phyloP scores from a whole-genome alignment of 2,113 vertebrate genomes.

The Thunnus maccoyii region DNA sequence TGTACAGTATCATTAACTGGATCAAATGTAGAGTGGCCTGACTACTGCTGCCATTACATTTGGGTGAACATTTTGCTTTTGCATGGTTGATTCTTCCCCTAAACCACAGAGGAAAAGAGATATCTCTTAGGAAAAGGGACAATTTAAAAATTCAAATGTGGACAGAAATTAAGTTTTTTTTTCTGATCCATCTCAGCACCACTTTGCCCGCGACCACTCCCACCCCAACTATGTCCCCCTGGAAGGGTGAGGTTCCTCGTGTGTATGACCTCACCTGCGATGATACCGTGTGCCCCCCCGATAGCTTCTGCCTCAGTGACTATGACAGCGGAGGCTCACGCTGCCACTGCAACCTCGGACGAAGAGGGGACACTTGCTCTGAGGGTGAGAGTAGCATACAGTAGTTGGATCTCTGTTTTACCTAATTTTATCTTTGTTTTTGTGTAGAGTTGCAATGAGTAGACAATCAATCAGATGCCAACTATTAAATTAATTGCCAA shows the following conservation, averaged over 20 bases:
- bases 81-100: neutral
- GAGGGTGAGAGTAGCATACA: conserved; percentile 83
- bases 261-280: conserved; percentile 89
- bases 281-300: conserved; percentile 88
- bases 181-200: neutral
- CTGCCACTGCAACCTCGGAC: conserved; percentile 94
- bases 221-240: conserved; percentile 58
- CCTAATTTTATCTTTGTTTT: fast-evolving
- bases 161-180: too few species aligned
- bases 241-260: conserved; percentile 63
- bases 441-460: too few species aligned
- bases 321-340: conserved; percentile 89
- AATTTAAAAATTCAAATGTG: neutral
- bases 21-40: neutral
- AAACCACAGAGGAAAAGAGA: neutral
- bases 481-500: too few species aligned
- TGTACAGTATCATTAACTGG: conserved; percentile 6
- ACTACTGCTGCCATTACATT: neutral
- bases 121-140: neutral
- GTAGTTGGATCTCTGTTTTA: neutral
- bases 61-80: conserved; percentile 6
- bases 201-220: conserved; percentile 47
- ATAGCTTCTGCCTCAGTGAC: conserved; percentile 94
- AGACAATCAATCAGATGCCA: too few species aligned
- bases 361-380: conserved; percentile 87